These are phyloP conservation scores for Calameuta filiformis DNA, from an alignment of 2,888 invertebrate genomes.

Conservation along the genomic window DNA sequence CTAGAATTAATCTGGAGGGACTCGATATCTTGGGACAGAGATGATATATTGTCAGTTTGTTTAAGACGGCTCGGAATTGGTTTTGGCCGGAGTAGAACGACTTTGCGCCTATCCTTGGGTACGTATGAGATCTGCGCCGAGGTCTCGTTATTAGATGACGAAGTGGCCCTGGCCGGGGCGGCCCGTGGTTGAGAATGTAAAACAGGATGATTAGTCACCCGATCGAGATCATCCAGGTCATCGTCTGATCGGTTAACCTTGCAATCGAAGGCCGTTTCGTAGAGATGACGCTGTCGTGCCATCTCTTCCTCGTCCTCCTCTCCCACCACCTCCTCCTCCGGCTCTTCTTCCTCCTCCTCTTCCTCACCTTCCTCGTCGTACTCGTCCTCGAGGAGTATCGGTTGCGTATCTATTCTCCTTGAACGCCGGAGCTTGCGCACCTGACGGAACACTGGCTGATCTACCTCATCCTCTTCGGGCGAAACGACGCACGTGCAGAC, in stretches of 20 bases:
- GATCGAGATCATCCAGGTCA: constrained; percentile 84
- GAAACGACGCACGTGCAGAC: constrained; percentile 78
- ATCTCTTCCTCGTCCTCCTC: constrained; percentile 68
- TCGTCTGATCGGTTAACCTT: constrained; percentile 85
- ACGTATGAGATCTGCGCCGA: constrained; percentile 7
- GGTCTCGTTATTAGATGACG: constrained; percentile 15
- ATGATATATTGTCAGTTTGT: constrained; percentile 50
- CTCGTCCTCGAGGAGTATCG: constrained; percentile 74
- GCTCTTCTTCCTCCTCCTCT: constrained; percentile 56
- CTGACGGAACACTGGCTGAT: constrained; percentile 53
- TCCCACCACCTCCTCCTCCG: constrained; percentile 42
- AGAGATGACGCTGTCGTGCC: constrained; percentile 78
- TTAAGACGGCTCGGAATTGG: constrained; percentile 70
- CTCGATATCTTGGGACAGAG: constrained; percentile 60
- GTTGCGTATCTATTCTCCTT: constrained; percentile 77
- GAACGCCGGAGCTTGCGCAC: constrained; percentile 71
- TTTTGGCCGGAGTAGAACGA: constrained; percentile 68
- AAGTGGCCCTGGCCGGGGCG: constrained; percentile 11
- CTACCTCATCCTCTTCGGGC: constrained; percentile 74
- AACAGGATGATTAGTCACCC: constrained; percentile 83
- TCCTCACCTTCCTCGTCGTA: constrained; percentile 68
- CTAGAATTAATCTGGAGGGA: constrained; percentile 61
- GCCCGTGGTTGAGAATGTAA: constrained; percentile 59
- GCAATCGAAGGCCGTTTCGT: constrained; percentile 92
- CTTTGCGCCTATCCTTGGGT: constrained; percentile 69